These are phyloP conservation scores for Oedothorax gibbosus DNA, from an alignment of 1,140 invertebrate genomes.

Conservation along the genomic window DNA sequence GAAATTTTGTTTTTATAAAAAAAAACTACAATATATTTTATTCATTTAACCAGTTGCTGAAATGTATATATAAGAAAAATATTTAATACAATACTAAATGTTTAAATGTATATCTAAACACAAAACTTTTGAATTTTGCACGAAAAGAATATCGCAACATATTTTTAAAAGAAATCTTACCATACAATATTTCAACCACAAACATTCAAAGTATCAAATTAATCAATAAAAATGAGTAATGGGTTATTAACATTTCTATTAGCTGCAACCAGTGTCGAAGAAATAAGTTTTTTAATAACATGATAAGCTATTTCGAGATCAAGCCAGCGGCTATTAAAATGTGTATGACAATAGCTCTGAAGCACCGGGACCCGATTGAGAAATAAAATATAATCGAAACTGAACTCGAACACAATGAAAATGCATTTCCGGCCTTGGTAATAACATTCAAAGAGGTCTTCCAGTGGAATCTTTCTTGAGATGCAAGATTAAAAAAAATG, in stretches of 20 bases:
- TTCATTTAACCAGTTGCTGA: no score
- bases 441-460: constrained; percentile 5
- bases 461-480: background rate
- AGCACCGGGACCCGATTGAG: background rate
- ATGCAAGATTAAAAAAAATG: background rate
- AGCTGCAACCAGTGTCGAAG: background rate
- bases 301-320: constrained; percentile 4
- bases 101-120: no score
- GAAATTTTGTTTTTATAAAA: no score
- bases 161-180: no score
- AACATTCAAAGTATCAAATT: background rate
- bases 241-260: constrained; percentile 24
- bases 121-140: no score
- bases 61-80: no score
- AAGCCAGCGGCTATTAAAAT: constrained; percentile 29
- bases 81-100: no score
- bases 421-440: constrained; percentile 4
- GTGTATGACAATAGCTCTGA: background rate
- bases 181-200: background rate
- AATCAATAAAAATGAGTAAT: constrained; percentile 26
- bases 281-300: constrained; percentile 30
- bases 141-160: no score
- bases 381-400: constrained; percentile 12
- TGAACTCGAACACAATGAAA: constrained; percentile 28
- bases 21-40: no score